These are phyloP conservation scores for Drosophila ananassae DNA, from an alignment of 1,140 invertebrate genomes.

Conservation along the genomic window DNA sequence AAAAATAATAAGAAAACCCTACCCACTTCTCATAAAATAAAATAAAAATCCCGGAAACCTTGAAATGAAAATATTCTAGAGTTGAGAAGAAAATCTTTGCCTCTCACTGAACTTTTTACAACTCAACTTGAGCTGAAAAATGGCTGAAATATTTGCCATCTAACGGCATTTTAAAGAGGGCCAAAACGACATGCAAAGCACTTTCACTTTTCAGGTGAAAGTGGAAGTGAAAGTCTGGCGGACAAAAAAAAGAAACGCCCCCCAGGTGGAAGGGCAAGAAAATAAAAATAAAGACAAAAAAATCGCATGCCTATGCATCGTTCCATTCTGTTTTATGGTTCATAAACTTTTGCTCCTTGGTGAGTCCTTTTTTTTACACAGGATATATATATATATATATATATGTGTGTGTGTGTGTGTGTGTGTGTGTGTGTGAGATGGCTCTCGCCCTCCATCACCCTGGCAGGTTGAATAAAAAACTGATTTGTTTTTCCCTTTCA, in stretches of 20 bases:
- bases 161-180: conserved; percentile 43
- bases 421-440: background rate
- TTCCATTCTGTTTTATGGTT: conserved; percentile 63
- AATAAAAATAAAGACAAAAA: conserved; percentile 22
- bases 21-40: background rate
- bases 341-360: conserved; percentile 60
- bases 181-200: conserved; percentile 33
- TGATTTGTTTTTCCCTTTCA: conserved; percentile 53
- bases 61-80: background rate
- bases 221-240: background rate
- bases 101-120: conserved; percentile 8
- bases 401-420: background rate
- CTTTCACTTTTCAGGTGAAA: background rate
- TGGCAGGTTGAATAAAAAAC: conserved; percentile 52
- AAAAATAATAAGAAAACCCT: no score
- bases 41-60: background rate
- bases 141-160: conserved; percentile 28
- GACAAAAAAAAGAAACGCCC: background rate
- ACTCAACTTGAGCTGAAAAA: conserved; percentile 43
- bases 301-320: conserved; percentile 61
- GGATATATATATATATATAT: no score
- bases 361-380: conserved; percentile 49
- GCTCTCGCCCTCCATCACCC: background rate
- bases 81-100: conserved; percentile 7
- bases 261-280: background rate